A percentile compares a stretch with the other conserved stretches of the same genome.
These are phyloP conservation scores for Alcis repandata DNA, from an alignment of 2,888 invertebrate genomes.

Conservation along the genomic window DNA sequence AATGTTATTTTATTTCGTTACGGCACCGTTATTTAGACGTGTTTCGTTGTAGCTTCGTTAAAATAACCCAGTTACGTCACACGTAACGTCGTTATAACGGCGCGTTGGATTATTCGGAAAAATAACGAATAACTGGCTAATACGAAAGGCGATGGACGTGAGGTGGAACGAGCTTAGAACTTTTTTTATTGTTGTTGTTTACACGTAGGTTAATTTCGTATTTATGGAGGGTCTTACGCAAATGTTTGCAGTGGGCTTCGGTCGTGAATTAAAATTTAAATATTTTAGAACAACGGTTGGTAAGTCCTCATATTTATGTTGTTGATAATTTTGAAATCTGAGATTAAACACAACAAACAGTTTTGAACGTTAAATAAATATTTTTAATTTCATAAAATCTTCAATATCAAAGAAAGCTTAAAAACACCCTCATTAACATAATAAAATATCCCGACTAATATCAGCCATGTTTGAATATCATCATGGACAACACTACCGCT, in stretches of 20 bases:
- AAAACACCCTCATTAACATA: no score
- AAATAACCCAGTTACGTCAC: slow-evolving; percentile 38
- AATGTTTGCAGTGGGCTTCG: slow-evolving; percentile 9
- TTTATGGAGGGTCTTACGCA: slow-evolving; percentile 15
- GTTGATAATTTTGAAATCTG: neutral
- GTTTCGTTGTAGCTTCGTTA: slow-evolving; percentile 38
- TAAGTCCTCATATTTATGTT: neutral
- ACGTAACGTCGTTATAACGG: slow-evolving; percentile 32
- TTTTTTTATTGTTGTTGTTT: slow-evolving; percentile 31
- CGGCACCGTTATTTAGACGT: slow-evolving; percentile 30
- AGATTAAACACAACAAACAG: neutral
- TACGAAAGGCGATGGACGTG: slow-evolving; percentile 39
- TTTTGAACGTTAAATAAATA: no score
- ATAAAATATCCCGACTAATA: no score
- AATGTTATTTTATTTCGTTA: slow-evolving; percentile 27
- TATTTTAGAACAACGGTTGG: neutral
- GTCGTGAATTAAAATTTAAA: slow-evolving; percentile 10
- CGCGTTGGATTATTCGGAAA: slow-evolving; percentile 36
- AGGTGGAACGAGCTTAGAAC: slow-evolving; percentile 30
- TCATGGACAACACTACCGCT: no score
- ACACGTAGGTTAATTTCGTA: slow-evolving; percentile 24
- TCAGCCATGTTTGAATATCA: no score
- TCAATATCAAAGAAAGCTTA: no score
- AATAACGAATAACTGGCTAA: slow-evolving; percentile 38
- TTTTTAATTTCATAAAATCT: no score